Percentiles rank a stretch among this genome's conserved stretches.
These are phyloP conservation scores for Brachionus asplanchnoidis DNA, from an alignment of 1,140 invertebrate species.

Conservation along the genomic window DNA sequence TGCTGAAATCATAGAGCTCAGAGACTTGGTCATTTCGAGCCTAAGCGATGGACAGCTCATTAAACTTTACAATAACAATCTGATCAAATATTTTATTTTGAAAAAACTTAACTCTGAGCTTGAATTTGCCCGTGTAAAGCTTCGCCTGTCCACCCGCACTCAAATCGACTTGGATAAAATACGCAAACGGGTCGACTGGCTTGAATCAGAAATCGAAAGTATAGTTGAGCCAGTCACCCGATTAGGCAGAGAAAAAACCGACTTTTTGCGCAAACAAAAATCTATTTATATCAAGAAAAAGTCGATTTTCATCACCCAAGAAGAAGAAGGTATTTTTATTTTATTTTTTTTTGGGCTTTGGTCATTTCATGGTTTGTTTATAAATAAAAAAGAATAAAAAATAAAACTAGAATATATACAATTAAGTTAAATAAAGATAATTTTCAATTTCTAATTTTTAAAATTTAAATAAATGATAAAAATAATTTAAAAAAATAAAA, in stretches of 20 bases:
- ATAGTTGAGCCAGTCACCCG: neutral
- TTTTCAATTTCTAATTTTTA: too few species aligned
- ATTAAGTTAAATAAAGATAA: too few species aligned
- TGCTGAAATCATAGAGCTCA: neutral
- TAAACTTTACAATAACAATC: slow-evolving; percentile 2
- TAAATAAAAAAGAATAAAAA: too few species aligned
- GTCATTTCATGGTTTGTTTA: too few species aligned
- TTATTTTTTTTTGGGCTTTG: too few species aligned
- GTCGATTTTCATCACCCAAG: neutral
- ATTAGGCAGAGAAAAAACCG: neutral
- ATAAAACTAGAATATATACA: too few species aligned
- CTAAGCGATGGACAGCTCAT: neutral
- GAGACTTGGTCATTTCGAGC: neutral
- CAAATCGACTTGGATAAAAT: neutral
- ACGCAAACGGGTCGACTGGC: neutral
- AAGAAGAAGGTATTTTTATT: neutral
- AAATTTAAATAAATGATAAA: too few species aligned
- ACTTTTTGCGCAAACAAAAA: neutral
- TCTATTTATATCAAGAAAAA: neutral
- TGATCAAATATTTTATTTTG: neutral
- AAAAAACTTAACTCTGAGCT: slow-evolving; percentile 21
- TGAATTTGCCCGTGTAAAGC: neutral
- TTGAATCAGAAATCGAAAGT: neutral
- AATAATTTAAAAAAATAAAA: too few species aligned
- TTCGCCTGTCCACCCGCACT: neutral